These are phyloP conservation scores for Drymonia ruficornis DNA, from an alignment of 2,888 invertebrate genomes.

Conservation along the genomic window DNA sequence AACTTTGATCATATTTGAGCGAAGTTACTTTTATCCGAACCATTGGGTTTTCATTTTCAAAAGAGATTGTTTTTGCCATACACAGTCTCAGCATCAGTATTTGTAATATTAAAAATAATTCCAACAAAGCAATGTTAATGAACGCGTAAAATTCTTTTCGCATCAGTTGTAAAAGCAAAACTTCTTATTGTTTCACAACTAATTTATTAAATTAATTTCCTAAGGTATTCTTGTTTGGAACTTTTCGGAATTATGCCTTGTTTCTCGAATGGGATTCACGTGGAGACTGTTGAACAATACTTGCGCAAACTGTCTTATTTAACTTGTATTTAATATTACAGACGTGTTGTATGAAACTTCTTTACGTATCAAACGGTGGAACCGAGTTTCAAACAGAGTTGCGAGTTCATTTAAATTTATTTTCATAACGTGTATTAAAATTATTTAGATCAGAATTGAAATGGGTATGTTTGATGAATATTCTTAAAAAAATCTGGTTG, in stretches of 20 bases:
- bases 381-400: conserved; percentile 65
- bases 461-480: too few relatives aligned
- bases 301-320: conserved; percentile 71
- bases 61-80: conserved; percentile 4
- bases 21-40: not conserved
- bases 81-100: not conserved
- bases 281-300: conserved; percentile 70
- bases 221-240: conserved; percentile 56
- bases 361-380: conserved; percentile 53
- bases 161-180: conserved; percentile 53
- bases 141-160: conserved; percentile 50
- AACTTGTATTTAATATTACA: conserved; percentile 78
- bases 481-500: not conserved
- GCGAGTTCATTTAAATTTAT: conserved; percentile 58
- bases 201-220: conserved; percentile 75
- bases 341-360: conserved; percentile 72
- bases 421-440: conserved; percentile 34
- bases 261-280: conserved; percentile 68
- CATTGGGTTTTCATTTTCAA: conserved; percentile 2
- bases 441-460: conserved; percentile 20
- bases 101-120: conserved; percentile 16
- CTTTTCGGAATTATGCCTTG: conserved; percentile 72
- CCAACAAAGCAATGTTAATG: conserved; percentile 40
- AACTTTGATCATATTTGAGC: conserved; percentile 3
- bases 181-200: conserved; percentile 58